Conservation (phyloP, 2,797 vertebrate genomes). For the Chelidonichthys spinosus region DNA sequence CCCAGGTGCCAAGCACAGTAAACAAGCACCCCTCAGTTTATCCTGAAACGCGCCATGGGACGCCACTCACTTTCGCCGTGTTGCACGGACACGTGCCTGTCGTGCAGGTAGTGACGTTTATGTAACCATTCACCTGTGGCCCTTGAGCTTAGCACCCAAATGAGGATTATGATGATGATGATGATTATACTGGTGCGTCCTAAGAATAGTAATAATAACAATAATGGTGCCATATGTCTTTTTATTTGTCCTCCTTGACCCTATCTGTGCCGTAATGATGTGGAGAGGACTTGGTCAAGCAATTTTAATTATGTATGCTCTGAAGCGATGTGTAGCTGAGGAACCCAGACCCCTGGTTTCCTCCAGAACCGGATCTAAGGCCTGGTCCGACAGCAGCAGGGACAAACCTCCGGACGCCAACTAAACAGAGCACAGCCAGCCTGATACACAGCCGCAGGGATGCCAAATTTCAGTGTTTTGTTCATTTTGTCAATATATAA, state of each 20-base stretch:
- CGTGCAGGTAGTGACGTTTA: conserved; percentile 93
- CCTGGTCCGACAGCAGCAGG: conserved; percentile 22
- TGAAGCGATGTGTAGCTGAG: conserved; percentile 43
- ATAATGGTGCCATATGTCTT: conserved; percentile 31
- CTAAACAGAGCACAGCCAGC: conserved; percentile 29
- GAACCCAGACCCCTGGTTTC: conserved; percentile 13
- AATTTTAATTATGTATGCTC: conserved; percentile 32
- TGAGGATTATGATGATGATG: conserved; percentile 57
- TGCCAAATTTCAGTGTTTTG: conserved; percentile 44
- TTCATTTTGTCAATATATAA: conserved; percentile 39
- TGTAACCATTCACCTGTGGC: conserved; percentile 73
- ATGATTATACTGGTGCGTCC: conserved; percentile 58
- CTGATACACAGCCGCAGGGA: conserved; percentile 38
- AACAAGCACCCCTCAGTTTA: conserved; percentile 99
- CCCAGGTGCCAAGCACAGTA: conserved; percentile 98
- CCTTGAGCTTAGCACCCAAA: conserved; percentile 61
- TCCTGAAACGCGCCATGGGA: conserved; percentile 99
- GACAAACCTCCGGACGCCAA: conserved; percentile 41
- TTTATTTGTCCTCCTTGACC: conserved; percentile 46
- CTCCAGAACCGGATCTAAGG: conserved; percentile 7
- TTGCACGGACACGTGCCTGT: conserved; percentile 99
- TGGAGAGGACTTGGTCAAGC: conserved; percentile 25
- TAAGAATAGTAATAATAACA: conserved; percentile 28
- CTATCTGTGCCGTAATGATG: conserved; percentile 46
- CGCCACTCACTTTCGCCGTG: conserved; percentile 98